Percentiles rank a stretch among this genome's conserved stretches.
Evolutionary conservation across 2,888 invertebrate genomes (phyloP).

Genomic region (Cataglyphis altisquamis): DNA sequence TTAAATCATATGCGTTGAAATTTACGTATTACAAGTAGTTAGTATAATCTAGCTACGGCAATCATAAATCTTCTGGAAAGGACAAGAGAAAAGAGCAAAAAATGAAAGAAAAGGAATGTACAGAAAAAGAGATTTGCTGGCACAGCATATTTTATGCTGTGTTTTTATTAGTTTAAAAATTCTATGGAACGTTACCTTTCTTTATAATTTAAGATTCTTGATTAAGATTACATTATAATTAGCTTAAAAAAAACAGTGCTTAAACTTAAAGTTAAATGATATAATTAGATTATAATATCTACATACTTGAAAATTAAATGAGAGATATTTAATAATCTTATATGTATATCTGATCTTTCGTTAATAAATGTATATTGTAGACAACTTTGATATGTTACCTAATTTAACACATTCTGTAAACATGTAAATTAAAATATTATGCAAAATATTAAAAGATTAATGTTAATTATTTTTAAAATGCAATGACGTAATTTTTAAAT

Average conservation of each 20-base stretch:
- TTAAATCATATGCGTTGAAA: slow-evolving; percentile 40
- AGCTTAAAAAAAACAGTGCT: neutral
- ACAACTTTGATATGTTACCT: neutral
- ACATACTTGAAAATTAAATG: neutral
- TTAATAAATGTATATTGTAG: neutral
- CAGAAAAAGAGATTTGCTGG: neutral
- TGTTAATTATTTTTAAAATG: neutral
- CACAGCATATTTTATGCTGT: neutral
- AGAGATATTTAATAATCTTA: neutral
- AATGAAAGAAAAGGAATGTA: neutral
- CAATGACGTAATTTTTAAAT: neutral
- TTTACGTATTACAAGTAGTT: slow-evolving; percentile 37
- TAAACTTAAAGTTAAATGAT: neutral
- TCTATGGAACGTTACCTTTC: neutral
- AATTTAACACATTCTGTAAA: neutral
- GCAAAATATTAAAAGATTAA: neutral
- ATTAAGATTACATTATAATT: neutral
- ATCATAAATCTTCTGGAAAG: neutral
- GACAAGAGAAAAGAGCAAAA: neutral
- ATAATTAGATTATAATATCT: neutral
- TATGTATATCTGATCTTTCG: neutral
- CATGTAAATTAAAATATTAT: neutral
- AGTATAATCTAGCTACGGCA: slow-evolving; percentile 2
- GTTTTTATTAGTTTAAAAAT: neutral
- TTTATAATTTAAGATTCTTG: slow-evolving; percentile 13